Evolutionary conservation across 2,888 invertebrate species (phyloP).

Genomic region (Tetramorium bicarinatum): DNA sequence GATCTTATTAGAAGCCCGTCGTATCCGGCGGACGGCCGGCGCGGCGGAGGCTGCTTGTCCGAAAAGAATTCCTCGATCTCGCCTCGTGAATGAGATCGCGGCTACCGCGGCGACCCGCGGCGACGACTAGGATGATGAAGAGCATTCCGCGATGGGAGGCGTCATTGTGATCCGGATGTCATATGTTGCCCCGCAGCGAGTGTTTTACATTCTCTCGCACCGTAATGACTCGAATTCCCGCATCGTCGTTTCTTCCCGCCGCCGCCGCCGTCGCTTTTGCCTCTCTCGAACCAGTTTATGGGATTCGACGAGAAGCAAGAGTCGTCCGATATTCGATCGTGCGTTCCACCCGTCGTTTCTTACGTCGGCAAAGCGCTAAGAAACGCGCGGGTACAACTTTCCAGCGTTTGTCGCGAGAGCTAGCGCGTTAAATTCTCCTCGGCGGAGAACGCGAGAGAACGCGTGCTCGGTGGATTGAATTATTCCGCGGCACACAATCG

Average conservation of each 20-base stretch:
- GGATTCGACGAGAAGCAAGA: slow-evolving; percentile 28
- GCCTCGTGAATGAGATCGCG: slow-evolving; percentile 75
- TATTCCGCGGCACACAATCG: not conserved
- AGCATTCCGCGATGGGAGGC: slow-evolving; percentile 74
- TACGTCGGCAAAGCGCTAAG: slow-evolving; percentile 12
- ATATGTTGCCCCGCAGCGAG: slow-evolving; percentile 70
- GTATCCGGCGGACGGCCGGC: slow-evolving; percentile 60
- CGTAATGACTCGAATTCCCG: slow-evolving; percentile 67
- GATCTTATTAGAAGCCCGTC: slow-evolving; percentile 69
- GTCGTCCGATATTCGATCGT: slow-evolving; percentile 10
- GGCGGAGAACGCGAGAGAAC: not conserved
- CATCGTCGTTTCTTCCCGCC: slow-evolving; percentile 31
- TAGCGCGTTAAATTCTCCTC: slow-evolving; percentile 17
- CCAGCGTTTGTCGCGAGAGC: slow-evolving; percentile 7
- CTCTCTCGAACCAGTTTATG: slow-evolving; percentile 46
- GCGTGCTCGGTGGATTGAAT: slow-evolving; percentile 29
- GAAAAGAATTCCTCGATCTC: slow-evolving; percentile 78
- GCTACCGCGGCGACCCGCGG: slow-evolving; percentile 75
- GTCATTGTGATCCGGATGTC: slow-evolving; percentile 77
- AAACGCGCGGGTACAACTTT: slow-evolving; percentile 9
- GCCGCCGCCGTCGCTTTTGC: slow-evolving; percentile 23
- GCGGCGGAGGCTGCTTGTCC: slow-evolving; percentile 51
- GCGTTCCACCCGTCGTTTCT: slow-evolving; percentile 20
- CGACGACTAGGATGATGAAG: slow-evolving; percentile 71
- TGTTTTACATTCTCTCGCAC: slow-evolving; percentile 66